Evolutionary conservation across 2,888 invertebrate species (phyloP).

Genomic region (Limnephilus marmoratus): DNA sequence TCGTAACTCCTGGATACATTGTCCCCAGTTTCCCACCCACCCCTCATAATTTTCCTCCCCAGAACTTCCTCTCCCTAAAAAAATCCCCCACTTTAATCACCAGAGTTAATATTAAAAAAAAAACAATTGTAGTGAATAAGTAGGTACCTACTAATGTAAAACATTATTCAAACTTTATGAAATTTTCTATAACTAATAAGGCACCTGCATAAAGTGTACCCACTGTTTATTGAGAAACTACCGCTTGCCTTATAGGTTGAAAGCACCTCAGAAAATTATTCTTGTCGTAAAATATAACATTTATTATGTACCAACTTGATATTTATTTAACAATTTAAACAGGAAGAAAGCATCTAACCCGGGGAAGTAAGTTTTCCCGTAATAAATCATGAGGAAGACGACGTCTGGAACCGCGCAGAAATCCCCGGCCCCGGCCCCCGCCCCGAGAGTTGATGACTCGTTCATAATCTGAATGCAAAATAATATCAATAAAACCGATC

Average conservation of each 20-base stretch:
- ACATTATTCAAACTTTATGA: neutral
- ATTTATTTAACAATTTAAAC: neutral
- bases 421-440: slow-evolving; percentile 41
- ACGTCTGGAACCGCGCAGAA: slow-evolving; percentile 44
- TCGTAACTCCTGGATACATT: too few relatives aligned
- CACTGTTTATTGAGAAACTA: neutral
- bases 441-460: slow-evolving; percentile 60
- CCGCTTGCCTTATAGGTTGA: neutral
- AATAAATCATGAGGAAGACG: slow-evolving; percentile 58
- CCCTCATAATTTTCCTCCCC: too few relatives aligned
- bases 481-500: slow-evolving; percentile 64
- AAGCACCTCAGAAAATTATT: neutral
- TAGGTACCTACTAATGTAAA: too few relatives aligned
- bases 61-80: too few relatives aligned
- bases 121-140: too few relatives aligned
- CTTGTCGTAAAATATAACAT: neutral
- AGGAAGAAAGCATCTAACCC: slow-evolving; percentile 5
- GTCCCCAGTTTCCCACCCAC: too few relatives aligned
- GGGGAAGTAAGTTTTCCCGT: slow-evolving; percentile 46
- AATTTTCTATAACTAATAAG: neutral
- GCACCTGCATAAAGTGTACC: neutral
- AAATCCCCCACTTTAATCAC: too few relatives aligned
- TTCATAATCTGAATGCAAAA: slow-evolving; percentile 62
- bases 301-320: neutral
- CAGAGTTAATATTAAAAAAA: too few relatives aligned